Evolutionary conservation across 2,113 vertebrate genomes (phyloP).

Genomic region (Rallus limicola): DNA sequence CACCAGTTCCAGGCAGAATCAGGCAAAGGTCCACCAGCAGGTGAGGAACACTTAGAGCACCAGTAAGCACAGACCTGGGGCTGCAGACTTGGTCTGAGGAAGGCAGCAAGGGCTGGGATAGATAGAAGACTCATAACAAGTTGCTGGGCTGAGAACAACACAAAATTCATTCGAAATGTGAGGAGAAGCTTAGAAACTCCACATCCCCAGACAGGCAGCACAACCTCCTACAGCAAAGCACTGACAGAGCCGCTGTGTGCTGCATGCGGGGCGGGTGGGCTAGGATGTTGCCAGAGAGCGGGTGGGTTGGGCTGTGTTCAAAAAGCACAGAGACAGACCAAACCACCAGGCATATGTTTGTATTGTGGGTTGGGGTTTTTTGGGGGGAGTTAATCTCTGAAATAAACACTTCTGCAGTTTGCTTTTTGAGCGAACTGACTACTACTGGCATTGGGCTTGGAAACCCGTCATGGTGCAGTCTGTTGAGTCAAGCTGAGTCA

Average conservation of each 20-base stretch:
- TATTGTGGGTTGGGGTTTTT: not conserved
- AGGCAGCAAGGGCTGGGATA: not conserved
- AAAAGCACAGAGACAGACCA: not conserved
- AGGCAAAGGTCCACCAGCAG: accelerated
- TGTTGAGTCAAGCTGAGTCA: not conserved
- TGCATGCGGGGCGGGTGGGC: not conserved
- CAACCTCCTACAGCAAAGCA: not conserved
- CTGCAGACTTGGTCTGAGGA: not conserved
- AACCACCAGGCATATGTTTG: not conserved
- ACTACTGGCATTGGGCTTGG: not conserved
- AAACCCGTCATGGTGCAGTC: not conserved
- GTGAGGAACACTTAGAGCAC: not conserved
- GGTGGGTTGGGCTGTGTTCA: not conserved
- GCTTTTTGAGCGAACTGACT: not conserved
- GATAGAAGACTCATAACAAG: not conserved
- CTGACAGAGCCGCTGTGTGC: not conserved
- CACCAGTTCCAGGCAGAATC: not conserved
- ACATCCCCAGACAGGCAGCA: not conserved
- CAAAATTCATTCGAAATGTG: not conserved
- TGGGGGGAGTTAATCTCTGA: not conserved
- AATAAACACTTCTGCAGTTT: not conserved
- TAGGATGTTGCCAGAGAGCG: not conserved
- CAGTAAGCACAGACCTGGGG: not conserved
- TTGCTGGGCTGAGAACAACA: not conserved
- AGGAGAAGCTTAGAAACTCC: not conserved